phyloP scores from a whole-genome alignment of 2,888 invertebrate genomes.

The Apodemia hepburni region DNA sequence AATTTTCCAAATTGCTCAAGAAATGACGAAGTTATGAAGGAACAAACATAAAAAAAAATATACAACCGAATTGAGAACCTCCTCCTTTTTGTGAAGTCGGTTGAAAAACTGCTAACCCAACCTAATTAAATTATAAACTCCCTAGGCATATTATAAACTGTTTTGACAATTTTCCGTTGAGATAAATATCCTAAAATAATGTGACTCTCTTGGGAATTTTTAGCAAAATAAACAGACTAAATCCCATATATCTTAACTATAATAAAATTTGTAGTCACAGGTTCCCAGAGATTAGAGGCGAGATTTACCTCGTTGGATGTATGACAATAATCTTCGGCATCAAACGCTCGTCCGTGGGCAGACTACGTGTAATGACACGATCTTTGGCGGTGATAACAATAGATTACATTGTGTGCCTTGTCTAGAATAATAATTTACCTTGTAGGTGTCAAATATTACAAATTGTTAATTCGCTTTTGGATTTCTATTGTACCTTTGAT shows the following conservation, averaged over 20 bases:
- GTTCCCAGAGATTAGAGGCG: slow-evolving; percentile 8
- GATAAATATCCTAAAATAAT: too few relatives aligned
- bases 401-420: slow-evolving; percentile 58
- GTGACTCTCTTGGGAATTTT: too few relatives aligned
- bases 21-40: too few relatives aligned
- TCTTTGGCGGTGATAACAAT: slow-evolving; percentile 60
- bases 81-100: too few relatives aligned
- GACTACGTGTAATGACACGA: slow-evolving; percentile 67
- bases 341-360: slow-evolving; percentile 58
- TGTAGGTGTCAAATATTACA: slow-evolving; percentile 37
- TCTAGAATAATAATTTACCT: slow-evolving; percentile 51
- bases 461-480: slow-evolving; percentile 11
- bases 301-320: slow-evolving; percentile 21
- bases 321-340: slow-evolving; percentile 47
- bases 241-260: background rate
- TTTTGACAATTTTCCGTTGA: too few relatives aligned
- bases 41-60: too few relatives aligned
- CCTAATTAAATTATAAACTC: too few relatives aligned
- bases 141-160: too few relatives aligned
- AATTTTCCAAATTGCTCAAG: too few relatives aligned
- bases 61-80: too few relatives aligned
- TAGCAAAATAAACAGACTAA: background rate
- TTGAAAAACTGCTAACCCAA: too few relatives aligned
- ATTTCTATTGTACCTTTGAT: background rate
- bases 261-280: slow-evolving; percentile 7